Base-by-base conservation (phyloP, 1,140 invertebrate genomes). In the Leptestheria dahalacensis region DNA sequence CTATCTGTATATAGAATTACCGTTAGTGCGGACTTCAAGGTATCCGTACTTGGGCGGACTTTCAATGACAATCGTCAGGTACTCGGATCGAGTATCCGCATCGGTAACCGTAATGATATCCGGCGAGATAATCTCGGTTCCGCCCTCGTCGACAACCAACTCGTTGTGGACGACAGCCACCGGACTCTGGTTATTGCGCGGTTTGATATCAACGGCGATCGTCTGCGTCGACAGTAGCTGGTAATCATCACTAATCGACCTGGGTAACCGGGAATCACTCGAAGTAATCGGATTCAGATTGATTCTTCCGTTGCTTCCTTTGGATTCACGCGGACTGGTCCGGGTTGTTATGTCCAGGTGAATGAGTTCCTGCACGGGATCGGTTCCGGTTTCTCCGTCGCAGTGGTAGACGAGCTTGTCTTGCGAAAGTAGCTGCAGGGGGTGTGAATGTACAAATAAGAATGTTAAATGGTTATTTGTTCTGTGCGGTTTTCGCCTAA, bases 71-170 rank as follows among this genome's bases (percentile, higher is more conserved):
- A 61, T 21, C 2, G 49, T 21, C 21, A 49, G 48, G 26, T 49
- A 2, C 10, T 29, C n/a, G 1, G 48, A 15, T 12, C 6, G 9
- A 3, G 53, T 57, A 18, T 61, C 55, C 12, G 18, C 26, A 21
- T 56, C 60, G 29, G 28, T 57, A 20, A 61, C 25, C 1, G 54
- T 28, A 2, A 61, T 25, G 28, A 57, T 56, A 18, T 61, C 60
- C 2, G 60, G 60, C 1, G 60, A 57, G n/a, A 61, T 20, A 3
- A 61, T 57, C 49, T 61, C 60, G 3, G 53, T 24, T 21, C 20
- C 60, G 11, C 60, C 60, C 50, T 61, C 60, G n/a, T 49, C 28
- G 21, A 61, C 60, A 12, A 20, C 50, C 26, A 61, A 20, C 26
- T 61, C 41, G n/a, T 54, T 29, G 47, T 61, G 33, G 3, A 61